Base-by-base conservation (phyloP, 2,888 invertebrate species). In the Mesorhabditis sp. region DNA sequence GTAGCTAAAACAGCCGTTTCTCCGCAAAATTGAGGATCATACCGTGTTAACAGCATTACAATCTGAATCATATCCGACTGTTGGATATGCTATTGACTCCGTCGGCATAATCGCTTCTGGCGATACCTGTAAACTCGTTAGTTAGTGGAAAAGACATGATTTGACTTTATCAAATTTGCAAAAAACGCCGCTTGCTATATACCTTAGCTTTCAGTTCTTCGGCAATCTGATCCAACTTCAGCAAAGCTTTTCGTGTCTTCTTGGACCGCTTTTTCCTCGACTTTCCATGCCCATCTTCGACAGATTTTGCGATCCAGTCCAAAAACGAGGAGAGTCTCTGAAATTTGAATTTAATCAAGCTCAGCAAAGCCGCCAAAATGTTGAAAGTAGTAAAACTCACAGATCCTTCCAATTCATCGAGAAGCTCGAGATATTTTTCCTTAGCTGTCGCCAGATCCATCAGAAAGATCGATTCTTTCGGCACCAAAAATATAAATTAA, bases 1-100 rank as follows among this genome's bases (percentile, higher is more conserved):
- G 90, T 13, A 89, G 86, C 80, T 80, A 70, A 45, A 72, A 72
- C 63, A 5, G 7, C 28, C 28, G 43, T 5, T 61, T 50, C 45
- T 45, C n/a, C 65, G 58, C 7, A 5, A 63, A 7, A 65, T 42
- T 61, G 28, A 44, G 15, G 41, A 45, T 43, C 66, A 6, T 28
- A 80, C 80, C 61, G 80, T 80, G 64, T 72, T 79, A 4, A 65
- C 45, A 4, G 68, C 67, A 6, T 70, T 77, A 64, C 78, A 79
- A 63, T 80, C 80, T 7, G 75, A 72, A 67, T 80, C 80, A 15
- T 67, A 70, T 5, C 80, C 80, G 4, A 66, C 68, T 28, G 67
- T 69, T 0, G 78, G 80, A 42, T 66, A 76, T 43, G 44, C 45
- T n/a, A 62, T 41, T 62, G 67, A 43, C 58, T 72, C 62, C 62